phyloP scores from a whole-genome alignment of 2,797 vertebrate genomes.

The Chelonia mydas region DNA sequence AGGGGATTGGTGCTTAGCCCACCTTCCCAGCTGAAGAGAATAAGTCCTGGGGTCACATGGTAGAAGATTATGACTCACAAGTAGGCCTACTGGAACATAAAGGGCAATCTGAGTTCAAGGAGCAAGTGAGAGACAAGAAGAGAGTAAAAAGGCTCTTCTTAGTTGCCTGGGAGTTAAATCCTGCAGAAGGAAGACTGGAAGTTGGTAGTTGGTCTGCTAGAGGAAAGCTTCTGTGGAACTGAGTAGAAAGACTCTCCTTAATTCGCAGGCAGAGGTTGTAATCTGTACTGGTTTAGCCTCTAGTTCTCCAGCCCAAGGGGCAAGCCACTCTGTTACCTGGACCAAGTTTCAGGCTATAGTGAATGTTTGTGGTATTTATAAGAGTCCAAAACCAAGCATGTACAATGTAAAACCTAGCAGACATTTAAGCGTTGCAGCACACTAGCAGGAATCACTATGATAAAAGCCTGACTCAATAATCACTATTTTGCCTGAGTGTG shows the following conservation, averaged over 20 bases:
- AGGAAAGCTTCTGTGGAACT: neutral
- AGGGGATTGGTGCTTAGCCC: neutral
- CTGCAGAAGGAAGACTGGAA: neutral
- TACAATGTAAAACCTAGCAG: conserved; percentile 51
- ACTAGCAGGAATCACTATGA: neutral
- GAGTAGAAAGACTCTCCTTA: neutral
- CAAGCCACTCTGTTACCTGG: neutral
- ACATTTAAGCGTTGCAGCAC: neutral
- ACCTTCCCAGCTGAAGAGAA: conserved; percentile 14
- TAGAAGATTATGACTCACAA: conserved; percentile 23
- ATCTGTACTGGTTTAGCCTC: neutral
- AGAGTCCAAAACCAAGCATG: neutral
- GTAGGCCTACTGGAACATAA: neutral
- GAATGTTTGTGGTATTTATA: conserved; percentile 42
- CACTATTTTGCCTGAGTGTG: neutral
- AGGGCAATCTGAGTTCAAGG: neutral
- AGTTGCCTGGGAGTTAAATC: neutral
- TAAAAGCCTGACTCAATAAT: neutral
- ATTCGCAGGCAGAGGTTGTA: neutral
- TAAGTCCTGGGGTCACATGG: neutral
- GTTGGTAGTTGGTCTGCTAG: neutral
- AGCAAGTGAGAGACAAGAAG: neutral
- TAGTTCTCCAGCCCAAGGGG: neutral
- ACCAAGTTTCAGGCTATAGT: conserved; percentile 27
- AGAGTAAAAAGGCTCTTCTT: neutral